phyloP scores from a whole-genome alignment of 2,888 invertebrate genomes.

The Caenorhabditis doughertyi region DNA sequence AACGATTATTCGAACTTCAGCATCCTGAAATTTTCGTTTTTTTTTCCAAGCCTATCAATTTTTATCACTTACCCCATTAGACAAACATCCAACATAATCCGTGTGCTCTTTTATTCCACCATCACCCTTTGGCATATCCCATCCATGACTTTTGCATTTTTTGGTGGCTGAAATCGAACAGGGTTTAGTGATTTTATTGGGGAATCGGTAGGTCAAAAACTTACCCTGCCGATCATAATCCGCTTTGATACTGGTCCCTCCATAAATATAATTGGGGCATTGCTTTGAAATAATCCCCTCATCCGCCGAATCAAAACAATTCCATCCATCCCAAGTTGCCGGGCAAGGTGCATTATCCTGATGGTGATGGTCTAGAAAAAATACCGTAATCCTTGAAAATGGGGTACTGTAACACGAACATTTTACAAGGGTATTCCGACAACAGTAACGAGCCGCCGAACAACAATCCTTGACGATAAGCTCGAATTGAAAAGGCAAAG shows the following conservation, averaged over 20 bases:
- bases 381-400: not conserved
- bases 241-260: constrained; percentile 22
- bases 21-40: constrained; percentile 69
- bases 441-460: constrained; percentile 76
- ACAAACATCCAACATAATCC: constrained; percentile 71
- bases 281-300: constrained; percentile 61
- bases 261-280: constrained; percentile 79
- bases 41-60: too few relatives aligned
- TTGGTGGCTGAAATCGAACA: constrained; percentile 57
- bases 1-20: constrained; percentile 65
- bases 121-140: constrained; percentile 35
- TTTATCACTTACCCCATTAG: constrained; percentile 27
- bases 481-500: constrained; percentile 73
- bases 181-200: not conserved
- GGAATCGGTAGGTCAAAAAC: too few relatives aligned
- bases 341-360: constrained; percentile 69
- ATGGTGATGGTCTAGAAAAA: constrained; percentile 23
- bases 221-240: constrained; percentile 31
- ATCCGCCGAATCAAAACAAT: constrained; percentile 75
- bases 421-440: constrained; percentile 69
- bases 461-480: constrained; percentile 76
- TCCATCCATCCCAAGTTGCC: constrained; percentile 82
- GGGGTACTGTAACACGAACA: not conserved
- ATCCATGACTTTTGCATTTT: constrained; percentile 67
- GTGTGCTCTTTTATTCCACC: constrained; percentile 65